phyloP scores from a whole-genome alignment of 2,888 invertebrate species.

The Leucoma salicis region DNA sequence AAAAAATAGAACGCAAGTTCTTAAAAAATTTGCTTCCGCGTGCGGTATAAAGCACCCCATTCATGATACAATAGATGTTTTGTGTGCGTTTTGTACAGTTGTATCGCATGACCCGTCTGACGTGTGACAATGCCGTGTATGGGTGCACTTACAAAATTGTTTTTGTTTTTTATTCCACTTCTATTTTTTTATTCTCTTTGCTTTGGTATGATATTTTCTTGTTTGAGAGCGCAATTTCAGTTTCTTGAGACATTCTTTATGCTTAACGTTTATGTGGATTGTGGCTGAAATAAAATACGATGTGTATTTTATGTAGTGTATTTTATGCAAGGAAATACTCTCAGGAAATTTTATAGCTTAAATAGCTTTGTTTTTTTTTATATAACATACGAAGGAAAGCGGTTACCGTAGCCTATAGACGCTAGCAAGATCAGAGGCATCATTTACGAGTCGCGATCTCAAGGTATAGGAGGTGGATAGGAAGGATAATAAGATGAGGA shows the following conservation, averaged over 20 bases:
- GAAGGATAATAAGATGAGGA: too few species aligned
- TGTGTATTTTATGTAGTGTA: slow-evolving; percentile 20
- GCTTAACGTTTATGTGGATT: slow-evolving; percentile 36
- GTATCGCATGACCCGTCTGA: slow-evolving; percentile 47
- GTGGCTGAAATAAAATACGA: slow-evolving; percentile 32
- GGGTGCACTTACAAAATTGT: slow-evolving; percentile 75
- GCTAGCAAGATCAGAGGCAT: too few species aligned
- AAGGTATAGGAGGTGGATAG: too few species aligned
- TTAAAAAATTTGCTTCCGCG: slow-evolving; percentile 73
- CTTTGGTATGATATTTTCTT: slow-evolving; percentile 36
- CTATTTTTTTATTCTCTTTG: slow-evolving; percentile 33
- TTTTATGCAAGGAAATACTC: slow-evolving; percentile 32
- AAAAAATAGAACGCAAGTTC: slow-evolving; percentile 63
- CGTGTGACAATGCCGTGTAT: slow-evolving; percentile 57
- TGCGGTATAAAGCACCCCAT: slow-evolving; percentile 74
- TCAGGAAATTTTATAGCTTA: too few species aligned
- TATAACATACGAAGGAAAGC: too few species aligned
- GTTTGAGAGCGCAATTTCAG: slow-evolving; percentile 43
- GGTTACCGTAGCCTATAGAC: too few species aligned
- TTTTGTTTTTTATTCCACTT: slow-evolving; percentile 53
- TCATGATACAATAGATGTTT: slow-evolving; percentile 72
- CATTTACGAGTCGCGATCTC: too few species aligned
- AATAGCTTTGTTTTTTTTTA: too few species aligned
- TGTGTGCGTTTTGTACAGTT: slow-evolving; percentile 56
- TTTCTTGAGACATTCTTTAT: slow-evolving; percentile 49